Conservation (phyloP, 1,140 invertebrate species). For the Sycophaga agraensis region DNA sequence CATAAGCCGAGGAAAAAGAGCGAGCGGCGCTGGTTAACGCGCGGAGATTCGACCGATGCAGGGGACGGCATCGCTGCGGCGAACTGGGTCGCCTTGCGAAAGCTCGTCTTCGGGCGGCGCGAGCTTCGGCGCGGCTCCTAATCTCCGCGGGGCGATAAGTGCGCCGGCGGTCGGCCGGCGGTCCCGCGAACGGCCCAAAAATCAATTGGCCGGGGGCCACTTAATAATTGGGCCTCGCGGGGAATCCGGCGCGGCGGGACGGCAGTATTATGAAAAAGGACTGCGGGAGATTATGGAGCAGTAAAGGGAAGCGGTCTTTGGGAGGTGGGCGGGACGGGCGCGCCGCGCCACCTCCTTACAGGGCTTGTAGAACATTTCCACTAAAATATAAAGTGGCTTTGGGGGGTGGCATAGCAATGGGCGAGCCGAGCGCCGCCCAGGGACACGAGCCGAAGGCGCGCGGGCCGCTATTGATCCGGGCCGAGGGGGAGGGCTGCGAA, state of each 20-base stretch:
- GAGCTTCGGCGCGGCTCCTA: too few relatives aligned
- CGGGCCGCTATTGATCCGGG: conserved; percentile 52
- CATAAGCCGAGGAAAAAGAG: too few relatives aligned
- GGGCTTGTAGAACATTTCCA: conserved; percentile 55
- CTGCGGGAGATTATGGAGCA: not conserved
- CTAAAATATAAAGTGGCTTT: conserved; percentile 58
- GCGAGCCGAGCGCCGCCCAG: conserved; percentile 36
- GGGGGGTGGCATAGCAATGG: conserved; percentile 52
- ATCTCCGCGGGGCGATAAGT: too few relatives aligned
- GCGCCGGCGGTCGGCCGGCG: too few relatives aligned
- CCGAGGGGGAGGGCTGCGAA: too few relatives aligned
- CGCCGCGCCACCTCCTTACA: too few relatives aligned
- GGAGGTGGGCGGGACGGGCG: not conserved
- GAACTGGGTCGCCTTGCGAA: too few relatives aligned
- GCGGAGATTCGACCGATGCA: too few relatives aligned
- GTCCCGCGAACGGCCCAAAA: too few relatives aligned
- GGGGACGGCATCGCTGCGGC: too few relatives aligned
- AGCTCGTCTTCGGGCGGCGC: too few relatives aligned
- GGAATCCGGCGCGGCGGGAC: not conserved
- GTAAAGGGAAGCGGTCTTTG: conserved; percentile 3
- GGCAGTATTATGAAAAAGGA: conserved; percentile 12
- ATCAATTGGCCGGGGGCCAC: not conserved
- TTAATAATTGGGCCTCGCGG: not conserved
- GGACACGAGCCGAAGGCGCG: conserved; percentile 19
- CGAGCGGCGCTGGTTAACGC: too few relatives aligned